Evolutionary conservation across 1,140 invertebrate species (phyloP), one percentile per base, ranked within the genome.

Genomic region (Megalonaias nervosa): DNA sequence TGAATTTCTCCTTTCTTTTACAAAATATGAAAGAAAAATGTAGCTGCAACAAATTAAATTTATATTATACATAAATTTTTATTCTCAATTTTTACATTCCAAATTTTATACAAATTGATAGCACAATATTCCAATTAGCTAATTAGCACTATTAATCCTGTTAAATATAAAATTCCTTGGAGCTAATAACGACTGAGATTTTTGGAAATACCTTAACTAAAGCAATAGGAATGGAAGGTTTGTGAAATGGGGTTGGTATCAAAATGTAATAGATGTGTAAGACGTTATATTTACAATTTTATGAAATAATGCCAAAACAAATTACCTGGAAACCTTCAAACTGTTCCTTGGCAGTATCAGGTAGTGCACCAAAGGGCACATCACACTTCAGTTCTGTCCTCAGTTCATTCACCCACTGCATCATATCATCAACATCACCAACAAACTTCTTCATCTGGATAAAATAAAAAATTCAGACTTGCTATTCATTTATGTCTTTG

Each of bases 341-440:
- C 91, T 99, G 98, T 91, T 97, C 96, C 13, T 95, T 94, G 0
- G 98, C 97, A n/a, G 98, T 99, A 91, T 99, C 98, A 0, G 98
- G 98, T 57, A 99, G 91, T 13, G 97, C 97, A 19, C 97, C 97
- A 62, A 98, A 97, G 0, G 97, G 97, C 91, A 98, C 97, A 26
- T 96, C 97, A 2, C 95, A 95, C 11, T 96, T 95, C 71, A 99
- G 95, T 15, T 97, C 95, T 70, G 94, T 94, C 88, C 99, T 96
- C 62, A 99, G 95, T 89, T 99, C 98, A 77, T 94, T 95, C 59
- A 99, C 90, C 97, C 97, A 99, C 12, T 97, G 94, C 0, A 99
- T 91, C 5, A 98, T 92, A 87, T 99, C 97, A 89, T 99, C 97
- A 73, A 99, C 96, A 89, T 99, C 98, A 17, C 96, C 96, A 81